Base-by-base conservation (phyloP, 2,888 invertebrate genomes). In the Mesorhabditis sp. region DNA sequence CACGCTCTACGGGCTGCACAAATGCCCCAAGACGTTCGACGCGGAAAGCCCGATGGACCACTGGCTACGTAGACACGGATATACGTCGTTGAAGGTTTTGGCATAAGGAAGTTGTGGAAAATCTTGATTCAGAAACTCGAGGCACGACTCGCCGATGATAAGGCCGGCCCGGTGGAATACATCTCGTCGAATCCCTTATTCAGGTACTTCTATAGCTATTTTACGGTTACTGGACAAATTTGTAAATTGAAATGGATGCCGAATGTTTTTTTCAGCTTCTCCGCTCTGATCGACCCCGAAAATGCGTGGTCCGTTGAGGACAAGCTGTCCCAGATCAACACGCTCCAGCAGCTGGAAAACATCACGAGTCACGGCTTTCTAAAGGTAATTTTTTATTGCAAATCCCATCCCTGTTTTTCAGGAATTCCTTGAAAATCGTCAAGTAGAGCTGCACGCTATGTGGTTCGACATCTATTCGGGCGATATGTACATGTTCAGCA, bases 231-330 rank as follows among this genome's bases (percentile, higher is more conserved):
- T 13, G 43, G 5, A 43, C 10, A 67, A 67, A 41, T 6, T 41
- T 3, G 7, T 45, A 5, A 7, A 10, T 62, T 62, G 28, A 28
- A 28, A 28, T 28, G 28, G 28, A 1, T 28, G 28, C 28, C 28
- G 28, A 28, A 28, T 28, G 28, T 28, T 28, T 28, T 28, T 28
- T 80, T 67, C 69, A 81, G 81, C 86, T 94, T 95, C 86, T 92
- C 92, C 0, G 95, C 95, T 0, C 93, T 93, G 84, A 95, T 97
- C 78, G 96, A 97, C 87, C 92, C 93, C 0, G 94, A 95, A 61
- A 68, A 79, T 45, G 72, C 90, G 93, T 94, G 95, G 87, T 90
- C 90, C 68, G 89, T 92, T 72, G 92, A 93, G 87, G 96, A 96
- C 86, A 95, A 95, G 87, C 88, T 96, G 67, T 96, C 95, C 4